Conservation (phyloP, 2,797 vertebrate species). For the Chloroceryle amazona region DNA sequence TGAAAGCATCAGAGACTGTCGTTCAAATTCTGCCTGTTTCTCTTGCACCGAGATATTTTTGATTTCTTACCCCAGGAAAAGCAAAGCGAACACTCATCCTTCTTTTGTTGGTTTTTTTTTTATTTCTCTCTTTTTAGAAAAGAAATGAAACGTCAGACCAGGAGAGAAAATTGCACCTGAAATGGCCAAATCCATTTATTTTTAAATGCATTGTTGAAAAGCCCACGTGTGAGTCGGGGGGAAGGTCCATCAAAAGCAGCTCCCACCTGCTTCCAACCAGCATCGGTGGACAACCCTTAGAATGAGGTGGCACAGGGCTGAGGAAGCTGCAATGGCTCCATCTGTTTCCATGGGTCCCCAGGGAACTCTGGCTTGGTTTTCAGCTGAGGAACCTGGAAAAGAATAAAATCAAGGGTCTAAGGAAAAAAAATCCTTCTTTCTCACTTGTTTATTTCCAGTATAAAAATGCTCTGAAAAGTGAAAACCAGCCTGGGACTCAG, state of each 20-base stretch:
- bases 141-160: not conserved
- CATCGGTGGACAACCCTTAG: not conserved
- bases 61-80: not conserved
- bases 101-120: not conserved
- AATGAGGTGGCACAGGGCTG: not conserved
- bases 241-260: not conserved
- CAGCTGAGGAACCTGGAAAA: not conserved
- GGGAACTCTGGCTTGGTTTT: not conserved
- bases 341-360: not conserved
- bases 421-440: not conserved
- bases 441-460: not conserved
- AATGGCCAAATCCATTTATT: not conserved
- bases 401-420: not conserved
- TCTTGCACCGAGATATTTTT: not conserved
- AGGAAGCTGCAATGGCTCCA: not conserved
- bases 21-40: not conserved
- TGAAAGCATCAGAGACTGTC: not conserved
- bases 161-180: not conserved
- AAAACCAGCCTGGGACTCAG: not conserved
- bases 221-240: rapidly evolving
- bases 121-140: not conserved
- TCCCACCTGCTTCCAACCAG: not conserved
- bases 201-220: not conserved
- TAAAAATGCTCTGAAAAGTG: not conserved
- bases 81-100: not conserved